Base-by-base conservation (phyloP, 2,888 invertebrate species). In the Oligia latruncula region DNA sequence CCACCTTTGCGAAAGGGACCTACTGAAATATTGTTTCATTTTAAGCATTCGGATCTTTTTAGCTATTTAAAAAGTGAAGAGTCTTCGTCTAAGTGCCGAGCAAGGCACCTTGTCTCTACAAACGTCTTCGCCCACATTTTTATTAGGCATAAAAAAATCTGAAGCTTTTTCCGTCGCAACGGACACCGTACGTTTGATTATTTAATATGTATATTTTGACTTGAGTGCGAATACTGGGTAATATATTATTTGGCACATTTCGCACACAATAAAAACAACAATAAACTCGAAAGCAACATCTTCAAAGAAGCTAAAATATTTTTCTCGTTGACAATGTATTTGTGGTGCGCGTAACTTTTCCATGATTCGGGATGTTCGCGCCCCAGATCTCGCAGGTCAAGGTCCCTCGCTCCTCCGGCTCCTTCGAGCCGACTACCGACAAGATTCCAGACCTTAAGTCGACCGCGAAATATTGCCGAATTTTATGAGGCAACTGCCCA, bases 401-500 rank as follows among this genome's bases (percentile, higher is more conserved):
- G 89, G 89, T 23, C 85, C 58, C 64, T 77, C 79, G 71, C 40
- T 74, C 23, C 65, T 62, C 17, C 70, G 88, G 89, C 88, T 71
- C 15, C 71, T 35, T 43, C 66, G 89, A 89, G 89, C 49, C 68
- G 46, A 55, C 55, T 77, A 75, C 72, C 78, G 74, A 72, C 82
- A 67, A 88, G 70, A 65, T 75, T 77, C 80, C 86, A 84, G 82
- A 81, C 78, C 86, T 81, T 89, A 88, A 90, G 90, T 91, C 83
- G 91, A 88, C 88, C 90, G 89, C 85, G 85, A 89, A 91, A 90
- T 90, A 91, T 87, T 82, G 76, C 71, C 76, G 83, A 81, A 72
- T 80, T 86, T 83, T 85, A 83, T 67, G 80, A 78, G 78, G 71
- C 83, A 87, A 90, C 87, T 88, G 85, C 68, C 66, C 76, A 23